Evolutionary conservation across 92 coral and sea anemone species (phyloP), one percentile per base, ranked within the genome.

Genomic region (Pocillopora grandis): DNA sequence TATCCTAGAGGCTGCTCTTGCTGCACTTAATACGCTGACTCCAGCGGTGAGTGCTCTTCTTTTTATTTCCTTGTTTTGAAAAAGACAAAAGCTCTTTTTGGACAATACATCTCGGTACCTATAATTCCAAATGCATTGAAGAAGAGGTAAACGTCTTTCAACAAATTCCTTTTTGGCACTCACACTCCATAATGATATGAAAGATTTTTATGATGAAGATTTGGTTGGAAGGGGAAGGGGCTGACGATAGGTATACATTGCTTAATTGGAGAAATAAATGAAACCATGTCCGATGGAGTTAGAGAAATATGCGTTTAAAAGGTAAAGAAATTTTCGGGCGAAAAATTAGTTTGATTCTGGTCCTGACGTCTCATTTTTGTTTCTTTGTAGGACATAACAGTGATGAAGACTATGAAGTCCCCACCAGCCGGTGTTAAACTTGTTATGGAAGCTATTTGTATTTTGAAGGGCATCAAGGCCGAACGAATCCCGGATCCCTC

Each of bases 401-500:
- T 97, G 76, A 98, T 97, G 66, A 97, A 97, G 72, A 85, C 97
- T 14, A 97, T 97, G 99, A 97, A 97, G 89, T 86, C 91, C 65
- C 99, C 99, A 17, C 99, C 99, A 18, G 82, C 92, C 89, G 99
- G 99, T 42, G 98, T 97, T 68, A 97, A 97, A 75, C 90, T 97
- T 78, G 99, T 97, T 83, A 97, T 97, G 99, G 99, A 97, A 88
- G 98, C 99, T 12, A 97, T 97, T 76, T 97, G 99, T 88, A 95
- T 97, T 80, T 86, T 97, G 69, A 97, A 97, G 73, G 95, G 98
- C 37, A 89, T 97, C 88, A 97, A 97, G 77, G 88, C 98, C 33
- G 99, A 97, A 69, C 87, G 99, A 74, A 97, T 97, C 31, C 99
- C 99, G 11, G 99, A 97, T 78, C 99, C 99, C 14, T 94, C 99